Percentiles rank a stretch among this genome's conserved stretches.
Conservation (phyloP, 2,888 invertebrate species). For the Andrena hattorfiana region DNA sequence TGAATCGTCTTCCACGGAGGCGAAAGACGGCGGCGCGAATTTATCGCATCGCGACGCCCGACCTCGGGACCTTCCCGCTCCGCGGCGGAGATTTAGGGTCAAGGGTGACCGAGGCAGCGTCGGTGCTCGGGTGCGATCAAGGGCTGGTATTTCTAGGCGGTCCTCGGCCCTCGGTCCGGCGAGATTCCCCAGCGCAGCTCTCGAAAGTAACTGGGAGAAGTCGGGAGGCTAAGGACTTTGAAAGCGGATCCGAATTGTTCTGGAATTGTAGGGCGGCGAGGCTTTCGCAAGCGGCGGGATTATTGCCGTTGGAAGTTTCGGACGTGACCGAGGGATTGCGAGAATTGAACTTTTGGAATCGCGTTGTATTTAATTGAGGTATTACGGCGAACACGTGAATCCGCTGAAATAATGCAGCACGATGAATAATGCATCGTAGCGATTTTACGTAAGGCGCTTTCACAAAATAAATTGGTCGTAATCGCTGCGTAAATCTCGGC, state of each 20-base stretch:
- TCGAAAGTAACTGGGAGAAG: not conserved
- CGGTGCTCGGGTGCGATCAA: conserved; percentile 44
- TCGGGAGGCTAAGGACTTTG: not conserved
- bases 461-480: conserved; percentile 55
- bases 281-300: no score
- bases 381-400: conserved; percentile 22
- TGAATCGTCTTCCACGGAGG: conserved; percentile 29
- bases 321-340: conserved; percentile 2
- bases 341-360: not conserved
- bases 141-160: conserved; percentile 29
- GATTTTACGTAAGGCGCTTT: conserved; percentile 59
- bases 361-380: conserved; percentile 29
- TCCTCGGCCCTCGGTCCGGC: not conserved
- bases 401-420: conserved; percentile 36
- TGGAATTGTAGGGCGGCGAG: not conserved
- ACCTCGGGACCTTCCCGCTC: conserved; percentile 30
- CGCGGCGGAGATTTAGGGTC: conserved; percentile 49
- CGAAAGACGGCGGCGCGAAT: conserved; percentile 45
- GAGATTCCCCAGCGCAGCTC: conserved; percentile 10
- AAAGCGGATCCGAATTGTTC: not conserved
- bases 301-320: no score
- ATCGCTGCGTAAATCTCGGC: conserved; percentile 40
- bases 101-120: conserved; percentile 24
- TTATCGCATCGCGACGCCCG: conserved; percentile 55
- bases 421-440: conserved; percentile 52